These are phyloP conservation scores for Ramphastos sulfuratus DNA, from an alignment of 2,113 vertebrate genomes.

Conservation along the genomic window DNA sequence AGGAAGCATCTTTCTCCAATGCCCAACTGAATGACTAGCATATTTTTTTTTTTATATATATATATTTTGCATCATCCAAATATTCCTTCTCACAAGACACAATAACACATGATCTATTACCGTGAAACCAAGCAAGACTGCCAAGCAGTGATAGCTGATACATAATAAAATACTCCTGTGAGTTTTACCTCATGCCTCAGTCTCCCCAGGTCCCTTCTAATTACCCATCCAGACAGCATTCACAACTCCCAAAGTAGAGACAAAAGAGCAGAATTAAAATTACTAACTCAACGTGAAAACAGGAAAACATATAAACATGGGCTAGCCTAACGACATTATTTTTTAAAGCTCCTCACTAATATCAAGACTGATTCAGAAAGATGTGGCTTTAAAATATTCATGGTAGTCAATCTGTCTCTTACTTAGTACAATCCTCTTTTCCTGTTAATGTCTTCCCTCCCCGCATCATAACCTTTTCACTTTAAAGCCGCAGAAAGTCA, in stretches of 20 bases:
- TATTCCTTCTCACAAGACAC: neutral
- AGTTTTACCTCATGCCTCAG: neutral
- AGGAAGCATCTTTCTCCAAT: neutral
- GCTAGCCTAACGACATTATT: neutral
- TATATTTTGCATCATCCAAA: neutral
- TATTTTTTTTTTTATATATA: neutral
- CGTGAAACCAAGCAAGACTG: neutral
- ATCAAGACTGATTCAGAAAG: neutral
- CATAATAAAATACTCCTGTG: neutral
- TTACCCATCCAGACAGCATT: neutral
- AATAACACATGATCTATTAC: neutral
- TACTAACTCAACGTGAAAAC: neutral
- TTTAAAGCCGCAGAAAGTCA: neutral
- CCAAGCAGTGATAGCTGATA: fast-evolving
- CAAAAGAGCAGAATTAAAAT: neutral
- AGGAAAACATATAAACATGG: neutral
- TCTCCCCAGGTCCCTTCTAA: neutral
- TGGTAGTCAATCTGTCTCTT: neutral
- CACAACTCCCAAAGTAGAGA: neutral
- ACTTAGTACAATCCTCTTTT: neutral
- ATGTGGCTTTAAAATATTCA: neutral
- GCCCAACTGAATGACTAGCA: neutral
- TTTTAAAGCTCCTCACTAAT: neutral
- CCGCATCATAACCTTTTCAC: neutral
- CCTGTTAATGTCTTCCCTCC: neutral